Conservation (phyloP, 2,888 invertebrate genomes). For the Andrena camellia region DNA sequence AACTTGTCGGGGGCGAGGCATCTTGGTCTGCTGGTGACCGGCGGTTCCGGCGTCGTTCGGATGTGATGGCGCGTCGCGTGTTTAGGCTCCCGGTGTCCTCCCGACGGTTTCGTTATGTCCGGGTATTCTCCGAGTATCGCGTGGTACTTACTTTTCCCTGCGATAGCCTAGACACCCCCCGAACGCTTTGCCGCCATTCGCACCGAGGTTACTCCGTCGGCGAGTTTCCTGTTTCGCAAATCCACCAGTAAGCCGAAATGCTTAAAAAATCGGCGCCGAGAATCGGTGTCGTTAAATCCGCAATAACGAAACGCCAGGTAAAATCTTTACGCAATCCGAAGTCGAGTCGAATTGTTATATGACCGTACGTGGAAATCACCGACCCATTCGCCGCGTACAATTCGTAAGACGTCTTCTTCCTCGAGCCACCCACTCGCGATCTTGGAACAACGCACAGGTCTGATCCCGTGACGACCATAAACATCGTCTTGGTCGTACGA, state of each 20-base stretch:
- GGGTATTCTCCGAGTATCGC: slow-evolving; percentile 31
- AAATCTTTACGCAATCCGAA: slow-evolving; percentile 37
- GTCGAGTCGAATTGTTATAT: not conserved
- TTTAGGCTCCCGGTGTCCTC: not conserved
- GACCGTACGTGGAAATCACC: slow-evolving; percentile 34
- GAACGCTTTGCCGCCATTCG: not conserved
- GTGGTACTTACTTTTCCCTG: slow-evolving; percentile 4
- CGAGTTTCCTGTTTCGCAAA: slow-evolving; percentile 15
- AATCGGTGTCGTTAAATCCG: slow-evolving; percentile 32
- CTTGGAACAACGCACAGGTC: too few species aligned
- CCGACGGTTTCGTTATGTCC: slow-evolving; percentile 24
- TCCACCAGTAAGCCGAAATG: slow-evolving; percentile 40
- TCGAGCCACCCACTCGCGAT: slow-evolving; percentile 17
- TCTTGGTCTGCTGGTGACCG: slow-evolving; percentile 66
- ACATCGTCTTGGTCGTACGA: too few species aligned
- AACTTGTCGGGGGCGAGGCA: slow-evolving; percentile 71
- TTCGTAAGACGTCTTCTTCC: not conserved
- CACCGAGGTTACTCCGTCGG: slow-evolving; percentile 12
- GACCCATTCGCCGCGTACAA: slow-evolving; percentile 40
- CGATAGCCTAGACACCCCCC: not conserved
- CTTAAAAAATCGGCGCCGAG: slow-evolving; percentile 39
- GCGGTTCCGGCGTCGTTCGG: slow-evolving; percentile 69
- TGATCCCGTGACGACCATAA: too few species aligned
- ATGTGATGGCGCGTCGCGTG: slow-evolving; percentile 63
- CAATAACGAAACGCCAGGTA: slow-evolving; percentile 37